These are phyloP conservation scores for Anser brachyrhynchus DNA, from an alignment of 2,113 vertebrate genomes.

Conservation along the genomic window DNA sequence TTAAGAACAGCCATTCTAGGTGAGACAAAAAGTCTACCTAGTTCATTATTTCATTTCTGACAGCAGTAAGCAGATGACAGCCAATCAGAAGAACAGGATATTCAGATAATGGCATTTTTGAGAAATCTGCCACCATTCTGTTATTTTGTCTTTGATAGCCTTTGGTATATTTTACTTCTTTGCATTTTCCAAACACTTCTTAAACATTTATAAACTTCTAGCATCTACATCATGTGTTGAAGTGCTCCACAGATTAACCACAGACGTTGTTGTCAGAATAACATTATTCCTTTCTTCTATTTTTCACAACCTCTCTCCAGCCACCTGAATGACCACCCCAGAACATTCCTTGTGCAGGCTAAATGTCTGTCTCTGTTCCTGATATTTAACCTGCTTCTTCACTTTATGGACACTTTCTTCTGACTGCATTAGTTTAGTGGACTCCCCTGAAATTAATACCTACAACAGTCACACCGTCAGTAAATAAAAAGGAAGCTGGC, in stretches of 20 bases:
- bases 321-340: neutral
- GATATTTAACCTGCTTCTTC: neutral
- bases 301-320: neutral
- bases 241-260: neutral
- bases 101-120: neutral
- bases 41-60: neutral
- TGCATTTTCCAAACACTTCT: neutral
- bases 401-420: neutral
- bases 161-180: neutral
- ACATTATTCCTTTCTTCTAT: neutral
- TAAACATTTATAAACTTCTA: neutral
- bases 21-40: neutral
- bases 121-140: neutral
- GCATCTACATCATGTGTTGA: neutral
- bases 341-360: neutral
- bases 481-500: neutral
- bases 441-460: neutral
- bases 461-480: neutral
- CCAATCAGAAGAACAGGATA: neutral
- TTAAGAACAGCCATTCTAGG: neutral
- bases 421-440: neutral
- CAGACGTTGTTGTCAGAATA: neutral
- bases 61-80: neutral
- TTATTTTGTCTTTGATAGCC: neutral
- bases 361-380: neutral